Percentiles rank a stretch among this genome's conserved stretches.
phyloP scores from a whole-genome alignment of 1,140 invertebrate species.

The Atopsyche davidsoni region DNA sequence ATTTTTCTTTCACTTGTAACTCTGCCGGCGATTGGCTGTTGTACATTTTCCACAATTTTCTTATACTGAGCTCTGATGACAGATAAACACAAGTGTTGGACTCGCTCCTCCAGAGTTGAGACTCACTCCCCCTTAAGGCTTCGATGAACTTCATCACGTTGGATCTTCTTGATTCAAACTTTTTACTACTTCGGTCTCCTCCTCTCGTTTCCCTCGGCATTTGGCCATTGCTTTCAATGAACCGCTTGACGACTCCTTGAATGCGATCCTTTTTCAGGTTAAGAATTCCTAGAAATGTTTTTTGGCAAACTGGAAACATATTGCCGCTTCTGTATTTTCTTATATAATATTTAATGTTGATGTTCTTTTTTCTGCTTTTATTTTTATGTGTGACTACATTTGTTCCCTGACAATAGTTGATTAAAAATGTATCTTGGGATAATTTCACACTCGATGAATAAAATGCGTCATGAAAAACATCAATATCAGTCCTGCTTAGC shows the following conservation, averaged over 20 bases:
- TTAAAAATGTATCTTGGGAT: constrained; percentile 1
- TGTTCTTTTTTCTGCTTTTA: background rate
- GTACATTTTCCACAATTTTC: constrained; percentile 1
- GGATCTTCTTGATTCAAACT: background rate
- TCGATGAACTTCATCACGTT: background rate
- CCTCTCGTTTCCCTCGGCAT: constrained; percentile 1
- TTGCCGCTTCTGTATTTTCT: background rate
- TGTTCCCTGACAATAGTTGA: background rate
- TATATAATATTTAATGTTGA: background rate
- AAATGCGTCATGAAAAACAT: background rate
- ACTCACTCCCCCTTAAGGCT: background rate
- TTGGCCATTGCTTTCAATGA: background rate
- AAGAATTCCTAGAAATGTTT: background rate
- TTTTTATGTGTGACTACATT: background rate
- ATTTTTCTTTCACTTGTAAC: constrained; percentile 1
- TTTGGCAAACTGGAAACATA: background rate
- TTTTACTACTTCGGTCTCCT: background rate
- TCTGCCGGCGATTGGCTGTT: background rate
- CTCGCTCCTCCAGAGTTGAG: background rate
- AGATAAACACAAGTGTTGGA: background rate
- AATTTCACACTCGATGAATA: background rate
- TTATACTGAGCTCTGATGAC: background rate
- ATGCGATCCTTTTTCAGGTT: background rate
- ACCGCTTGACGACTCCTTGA: background rate
- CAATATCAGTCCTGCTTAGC: background rate